Conservation (phyloP, 2,888 invertebrate genomes). For the Ornithoptera alexandrae region DNA sequence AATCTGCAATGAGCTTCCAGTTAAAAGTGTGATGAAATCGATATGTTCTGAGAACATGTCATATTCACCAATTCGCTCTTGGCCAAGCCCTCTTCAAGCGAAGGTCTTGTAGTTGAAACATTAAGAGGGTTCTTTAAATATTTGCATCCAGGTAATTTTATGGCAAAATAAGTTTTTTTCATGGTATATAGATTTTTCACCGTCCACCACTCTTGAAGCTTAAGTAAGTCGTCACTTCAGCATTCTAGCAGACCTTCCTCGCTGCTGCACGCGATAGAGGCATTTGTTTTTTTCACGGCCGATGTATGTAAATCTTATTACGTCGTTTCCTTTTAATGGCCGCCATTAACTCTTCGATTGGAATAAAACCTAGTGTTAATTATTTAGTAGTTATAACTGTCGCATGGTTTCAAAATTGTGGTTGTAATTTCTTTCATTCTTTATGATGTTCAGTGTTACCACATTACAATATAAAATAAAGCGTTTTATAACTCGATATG, state of each 20-base stretch:
- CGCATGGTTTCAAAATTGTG: neutral
- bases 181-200: neutral
- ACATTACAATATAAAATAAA: too few relatives aligned
- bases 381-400: neutral
- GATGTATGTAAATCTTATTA: slow-evolving; percentile 37
- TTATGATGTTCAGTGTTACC: neutral
- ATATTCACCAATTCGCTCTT: too few relatives aligned
- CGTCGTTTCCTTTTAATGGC: slow-evolving; percentile 25
- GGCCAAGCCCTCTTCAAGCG: too few relatives aligned
- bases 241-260: slow-evolving; percentile 32
- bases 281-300: slow-evolving; percentile 45
- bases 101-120: neutral
- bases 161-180: neutral
- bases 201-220: neutral
- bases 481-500: too few relatives aligned
- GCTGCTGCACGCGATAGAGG: slow-evolving; percentile 45
- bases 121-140: too few relatives aligned
- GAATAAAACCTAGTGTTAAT: neutral
- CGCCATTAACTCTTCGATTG: slow-evolving; percentile 13
- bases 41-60: too few relatives aligned
- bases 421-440: neutral
- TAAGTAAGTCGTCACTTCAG: slow-evolving; percentile 31
- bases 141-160: neutral
- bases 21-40: too few relatives aligned
- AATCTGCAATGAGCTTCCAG: too few relatives aligned